Percentiles rank a stretch among this genome's conserved stretches.
These are phyloP conservation scores for Spermophilus dauricus DNA, from an alignment of 2,113 vertebrate species.

Conservation along the genomic window DNA sequence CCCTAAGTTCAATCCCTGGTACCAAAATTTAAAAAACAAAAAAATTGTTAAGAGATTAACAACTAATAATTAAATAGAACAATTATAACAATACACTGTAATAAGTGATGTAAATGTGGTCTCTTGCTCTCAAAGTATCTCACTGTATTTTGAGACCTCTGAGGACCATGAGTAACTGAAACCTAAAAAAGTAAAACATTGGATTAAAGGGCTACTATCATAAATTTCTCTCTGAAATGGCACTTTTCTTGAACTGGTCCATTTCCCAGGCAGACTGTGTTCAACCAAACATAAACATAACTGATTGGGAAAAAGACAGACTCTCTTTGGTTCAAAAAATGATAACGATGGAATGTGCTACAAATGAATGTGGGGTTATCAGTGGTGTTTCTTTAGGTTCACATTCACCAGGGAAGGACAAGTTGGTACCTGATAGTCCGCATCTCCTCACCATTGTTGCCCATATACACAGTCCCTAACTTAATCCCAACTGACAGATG, in stretches of 20 bases:
- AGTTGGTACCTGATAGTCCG: conserved; percentile 83
- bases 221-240: conserved; percentile 4
- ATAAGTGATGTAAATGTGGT: not conserved
- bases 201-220: not conserved
- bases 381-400: conserved; percentile 71
- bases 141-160: not conserved
- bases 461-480: conserved; percentile 52
- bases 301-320: not conserved
- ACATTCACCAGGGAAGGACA: conserved; percentile 79
- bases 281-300: conserved; percentile 62
- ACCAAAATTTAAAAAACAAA: too few relatives aligned
- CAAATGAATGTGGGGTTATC: not conserved
- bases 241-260: conserved; percentile 34
- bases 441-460: conserved; percentile 70
- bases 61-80: too few relatives aligned
- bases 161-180: not conserved
- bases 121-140: not conserved
- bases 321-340: conserved; percentile 53
- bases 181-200: not conserved
- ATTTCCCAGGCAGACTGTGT: conserved; percentile 59
- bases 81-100: not conserved
- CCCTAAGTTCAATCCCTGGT: too few relatives aligned
- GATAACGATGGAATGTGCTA: not conserved
- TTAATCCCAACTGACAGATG: conserved; percentile 81
- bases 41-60: not conserved